phyloP scores from a whole-genome alignment of 2,113 vertebrate genomes.

The Pollachius pollachius region DNA sequence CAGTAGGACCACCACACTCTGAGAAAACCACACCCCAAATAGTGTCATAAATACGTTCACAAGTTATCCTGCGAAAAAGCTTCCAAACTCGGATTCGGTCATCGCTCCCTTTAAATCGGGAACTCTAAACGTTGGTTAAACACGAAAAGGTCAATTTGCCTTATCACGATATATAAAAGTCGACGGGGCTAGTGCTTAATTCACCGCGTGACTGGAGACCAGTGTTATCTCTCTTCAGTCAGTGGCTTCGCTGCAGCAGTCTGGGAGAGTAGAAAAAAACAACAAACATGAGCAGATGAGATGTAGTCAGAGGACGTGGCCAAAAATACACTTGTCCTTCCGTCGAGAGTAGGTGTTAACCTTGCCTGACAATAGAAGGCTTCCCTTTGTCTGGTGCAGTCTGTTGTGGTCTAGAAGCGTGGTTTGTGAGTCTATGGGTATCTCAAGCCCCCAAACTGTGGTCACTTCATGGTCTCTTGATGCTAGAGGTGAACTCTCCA shows the following conservation, averaged over 20 bases:
- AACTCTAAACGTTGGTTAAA: conserved; percentile 8
- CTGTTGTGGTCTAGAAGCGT: conserved; percentile 47
- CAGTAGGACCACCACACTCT: neutral
- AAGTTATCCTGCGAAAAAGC: too few relatives aligned
- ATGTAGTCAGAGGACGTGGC: conserved; percentile 57
- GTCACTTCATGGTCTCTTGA: conserved; percentile 51
- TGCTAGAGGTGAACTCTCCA: conserved; percentile 52
- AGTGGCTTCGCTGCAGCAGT: conserved; percentile 43
- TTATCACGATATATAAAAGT: conserved; percentile 46
- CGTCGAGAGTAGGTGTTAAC: conserved; percentile 36
- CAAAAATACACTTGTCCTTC: conserved; percentile 65
- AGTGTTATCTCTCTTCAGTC: conserved; percentile 61
- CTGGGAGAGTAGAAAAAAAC: conserved; percentile 29
- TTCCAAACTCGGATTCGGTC: too few relatives aligned
- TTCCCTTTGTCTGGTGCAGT: conserved; percentile 43
- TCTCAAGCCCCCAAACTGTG: conserved; percentile 49
- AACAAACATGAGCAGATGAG: conserved; percentile 27
- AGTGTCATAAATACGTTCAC: too few relatives aligned
- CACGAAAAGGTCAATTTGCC: conserved; percentile 58
- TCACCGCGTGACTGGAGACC: conserved; percentile 28
- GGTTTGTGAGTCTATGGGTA: conserved; percentile 40
- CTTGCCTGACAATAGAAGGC: conserved; percentile 42
- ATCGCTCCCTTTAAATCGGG: too few relatives aligned
- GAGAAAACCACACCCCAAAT: too few relatives aligned
- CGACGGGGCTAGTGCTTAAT: conserved; percentile 12